Base-by-base conservation (phyloP, 37 sponge, comb jelly and placozoan species). In the Agelas oroides region DNA sequence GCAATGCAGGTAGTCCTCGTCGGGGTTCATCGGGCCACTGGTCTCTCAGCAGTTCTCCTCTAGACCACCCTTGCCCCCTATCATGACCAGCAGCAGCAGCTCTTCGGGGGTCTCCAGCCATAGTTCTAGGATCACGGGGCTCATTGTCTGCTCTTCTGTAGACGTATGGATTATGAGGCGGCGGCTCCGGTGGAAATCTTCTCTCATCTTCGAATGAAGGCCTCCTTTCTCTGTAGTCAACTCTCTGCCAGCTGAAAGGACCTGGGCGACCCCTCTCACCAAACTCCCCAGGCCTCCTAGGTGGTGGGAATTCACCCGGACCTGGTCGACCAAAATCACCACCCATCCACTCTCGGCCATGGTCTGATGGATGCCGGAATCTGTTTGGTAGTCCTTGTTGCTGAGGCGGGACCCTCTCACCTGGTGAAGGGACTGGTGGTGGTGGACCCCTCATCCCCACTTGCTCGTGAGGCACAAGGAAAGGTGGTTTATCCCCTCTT, bases 191-290 rank as follows among this genome's bases (percentile, higher is more conserved):
- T 15, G 15, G 54, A 76, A 76, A 76, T 53, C 21, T 41, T 55
- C 36, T 34, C 36, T 59, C 66, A 5, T 69, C 70, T 19, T 82
- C 83, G 38, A 52, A 36, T 0, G 59, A 81, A 52, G 81, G 24
- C 56, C 58, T 53, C n/a, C 75, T 17, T 1, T 61, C 71, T 27
- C 65, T 62, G 68, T 74, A 60, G 31, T 74, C 81, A 13, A 64
- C 53, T 21, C 88, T 80, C 68, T 75, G 81, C 88, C 88, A 81
- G 24, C 59, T 65, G 57, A 65, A 81, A 18, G 88, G 82, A 57
- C 52, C 62, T 3, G 36, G 70, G 18, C 71, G 25, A 6, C 71
- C 40, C 23, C 53, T 73, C 74, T 73, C 74, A 0, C 39, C 74
- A 25, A 38, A 61, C 8, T 55, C 65, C 18, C 39, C 52, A 71